Percentiles rank a stretch among this genome's conserved stretches.
Conservation (phyloP, 2,888 invertebrate species). For the Drosophila anceps region DNA sequence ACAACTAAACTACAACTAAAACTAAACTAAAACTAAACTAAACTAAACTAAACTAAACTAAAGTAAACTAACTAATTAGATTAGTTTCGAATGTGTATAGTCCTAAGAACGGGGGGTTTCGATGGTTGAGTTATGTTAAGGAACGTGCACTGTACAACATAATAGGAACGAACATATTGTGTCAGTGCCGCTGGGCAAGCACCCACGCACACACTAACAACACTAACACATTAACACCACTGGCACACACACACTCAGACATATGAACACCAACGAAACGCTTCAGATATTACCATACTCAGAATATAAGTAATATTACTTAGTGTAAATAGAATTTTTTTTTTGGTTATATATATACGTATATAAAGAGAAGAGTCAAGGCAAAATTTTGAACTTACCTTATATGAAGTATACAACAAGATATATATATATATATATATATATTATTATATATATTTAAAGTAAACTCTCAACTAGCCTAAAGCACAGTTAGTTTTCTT, state of each 20-base stretch:
- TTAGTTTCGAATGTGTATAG: slow-evolving; percentile 22
- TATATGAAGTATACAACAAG: slow-evolving; percentile 2
- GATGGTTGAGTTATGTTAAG: slow-evolving; percentile 21
- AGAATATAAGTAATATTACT: slow-evolving; percentile 70
- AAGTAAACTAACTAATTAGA: slow-evolving; percentile 31
- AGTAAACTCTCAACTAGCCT: slow-evolving; percentile 19
- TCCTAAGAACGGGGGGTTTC: slow-evolving; percentile 12
- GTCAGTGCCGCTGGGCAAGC: slow-evolving; percentile 31
- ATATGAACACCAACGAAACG: slow-evolving; percentile 47
- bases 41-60: slow-evolving; percentile 19
- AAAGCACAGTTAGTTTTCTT: slow-evolving; percentile 1
- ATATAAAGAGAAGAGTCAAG: slow-evolving; percentile 9
- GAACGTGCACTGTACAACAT: slow-evolving; percentile 8
- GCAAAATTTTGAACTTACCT: slow-evolving; percentile 1
- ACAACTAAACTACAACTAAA: slow-evolving; percentile 14
- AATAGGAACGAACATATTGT: slow-evolving; percentile 4
- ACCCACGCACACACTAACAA: slow-evolving; percentile 17
- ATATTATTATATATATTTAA: not conserved
- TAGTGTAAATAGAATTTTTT: slow-evolving; percentile 65
- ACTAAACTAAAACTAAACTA: slow-evolving; percentile 12
- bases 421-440: not conserved
- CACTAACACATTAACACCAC: not conserved
- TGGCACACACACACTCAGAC: slow-evolving; percentile 17
- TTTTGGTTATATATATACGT: slow-evolving; percentile 9
- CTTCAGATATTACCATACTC: slow-evolving; percentile 80